Base-by-base conservation (phyloP, 2,888 invertebrate genomes). In the Drosophila austrosaltans region DNA sequence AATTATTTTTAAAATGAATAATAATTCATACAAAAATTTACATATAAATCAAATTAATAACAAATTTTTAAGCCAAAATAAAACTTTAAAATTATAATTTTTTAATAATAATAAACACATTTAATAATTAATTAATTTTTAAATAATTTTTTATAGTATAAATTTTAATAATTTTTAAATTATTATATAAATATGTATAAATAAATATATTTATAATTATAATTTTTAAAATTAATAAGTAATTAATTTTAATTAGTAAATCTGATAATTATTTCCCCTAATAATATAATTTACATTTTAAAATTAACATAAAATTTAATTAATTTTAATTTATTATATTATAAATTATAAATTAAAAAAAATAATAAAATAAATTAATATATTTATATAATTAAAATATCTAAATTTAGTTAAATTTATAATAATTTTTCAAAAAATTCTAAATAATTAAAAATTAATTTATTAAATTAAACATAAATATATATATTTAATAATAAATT, bases 41-140 rank as follows among this genome's bases (percentile, higher is more conserved):
- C 93, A 93, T 94, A 92, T 93, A 93, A 93, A 93, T 93, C 92
- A 93, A 93, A 92, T 78, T 93, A 91, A 87, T 79, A 94, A 92
- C 91, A 93, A 93, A 93, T 89, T 92, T 74, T 69, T 68, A 87
- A 93, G 89, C 89, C 92, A 93, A 91, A 90, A 93, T 93, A 93
- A 93, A 93, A 93, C 93, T 92, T 93, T 93, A 44, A 20, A 25
- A 61, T 39, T 56, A 39, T 58, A 48, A 36, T 56, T 53, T 54
- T 40, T 16, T 44, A 36, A 25, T 28, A 16, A 66, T 16, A 56
- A 32, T 36, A 56, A 56, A 53, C 22, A 32, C 2, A 39, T 53
- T 32, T 40, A 53, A 40, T 44, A 44, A 48, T 44, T 53, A 63
- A 64, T 39, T n/a, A 25, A 12, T 40, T 40, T 20, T 16, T 3